phyloP scores from a whole-genome alignment of 2,888 invertebrate species.

The Graphium colonna region DNA sequence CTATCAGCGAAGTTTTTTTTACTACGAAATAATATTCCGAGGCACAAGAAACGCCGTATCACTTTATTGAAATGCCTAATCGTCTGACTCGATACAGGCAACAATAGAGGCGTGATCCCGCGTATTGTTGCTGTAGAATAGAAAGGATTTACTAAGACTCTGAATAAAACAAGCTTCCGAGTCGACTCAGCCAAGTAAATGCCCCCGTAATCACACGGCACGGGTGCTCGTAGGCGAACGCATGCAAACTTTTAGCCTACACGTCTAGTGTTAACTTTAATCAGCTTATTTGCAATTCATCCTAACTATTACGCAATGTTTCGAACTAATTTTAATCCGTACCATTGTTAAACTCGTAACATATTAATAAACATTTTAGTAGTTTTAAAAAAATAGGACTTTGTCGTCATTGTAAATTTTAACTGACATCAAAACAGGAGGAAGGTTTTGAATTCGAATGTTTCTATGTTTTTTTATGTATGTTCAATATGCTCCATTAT shows the following conservation, averaged over 20 bases:
- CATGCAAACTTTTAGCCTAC: conserved; percentile 39
- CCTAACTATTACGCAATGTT: not conserved
- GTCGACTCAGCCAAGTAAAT: conserved; percentile 54
- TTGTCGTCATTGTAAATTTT: too few relatives aligned
- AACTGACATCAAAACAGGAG: too few relatives aligned
- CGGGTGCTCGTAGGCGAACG: conserved; percentile 41
- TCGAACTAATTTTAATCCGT: not conserved
- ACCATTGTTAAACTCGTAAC: not conserved
- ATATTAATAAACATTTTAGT: too few relatives aligned
- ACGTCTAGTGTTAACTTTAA: conserved; percentile 22
- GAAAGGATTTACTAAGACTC: conserved; percentile 62
- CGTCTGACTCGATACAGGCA: conserved; percentile 60
- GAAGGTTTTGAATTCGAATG: too few relatives aligned
- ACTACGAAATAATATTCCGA: not conserved
- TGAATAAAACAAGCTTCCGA: conserved; percentile 65
- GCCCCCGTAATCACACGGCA: conserved; percentile 60
- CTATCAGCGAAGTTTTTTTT: not conserved
- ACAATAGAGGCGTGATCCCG: conserved; percentile 60
- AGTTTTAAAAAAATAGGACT: too few relatives aligned
- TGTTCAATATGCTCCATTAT: too few relatives aligned
- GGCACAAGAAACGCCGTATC: conserved; percentile 4
- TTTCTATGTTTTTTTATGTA: too few relatives aligned
- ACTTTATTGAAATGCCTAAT: conserved; percentile 60
- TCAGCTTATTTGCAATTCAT: conserved; percentile 31
- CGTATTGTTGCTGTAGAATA: conserved; percentile 66